Percentiles rank a stretch among this genome's conserved stretches.
Evolutionary conservation across 2,797 vertebrate species (phyloP).

Genomic region (Characodon lateralis): DNA sequence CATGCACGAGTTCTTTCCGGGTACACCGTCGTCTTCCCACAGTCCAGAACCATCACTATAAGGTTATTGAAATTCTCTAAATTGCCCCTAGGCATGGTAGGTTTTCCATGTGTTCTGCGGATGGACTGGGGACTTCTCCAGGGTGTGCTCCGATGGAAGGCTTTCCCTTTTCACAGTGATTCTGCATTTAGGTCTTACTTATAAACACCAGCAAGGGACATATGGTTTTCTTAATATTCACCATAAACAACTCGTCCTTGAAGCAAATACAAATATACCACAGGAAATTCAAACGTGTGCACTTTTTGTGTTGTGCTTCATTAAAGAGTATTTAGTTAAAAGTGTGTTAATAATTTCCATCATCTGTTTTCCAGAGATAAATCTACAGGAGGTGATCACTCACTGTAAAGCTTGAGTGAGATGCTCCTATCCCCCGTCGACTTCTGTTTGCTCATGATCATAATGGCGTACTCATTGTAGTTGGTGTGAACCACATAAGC

Average conservation of each 20-base stretch:
- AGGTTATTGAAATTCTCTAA: no score
- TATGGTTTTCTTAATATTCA: background rate
- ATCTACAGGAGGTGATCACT: slow-evolving; percentile 30
- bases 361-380: background rate
- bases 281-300: background rate
- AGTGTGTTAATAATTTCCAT: background rate
- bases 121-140: background rate
- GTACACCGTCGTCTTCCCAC: no score
- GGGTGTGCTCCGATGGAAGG: background rate
- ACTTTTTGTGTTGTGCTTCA: background rate
- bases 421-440: slow-evolving; percentile 59
- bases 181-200: background rate
- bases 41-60: no score
- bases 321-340: background rate
- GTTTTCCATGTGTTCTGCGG: no score
- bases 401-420: slow-evolving; percentile 88
- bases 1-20: background rate
- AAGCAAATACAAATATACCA: background rate
- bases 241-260: background rate
- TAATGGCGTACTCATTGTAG: slow-evolving; percentile 88
- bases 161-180: background rate
- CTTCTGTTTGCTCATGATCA: slow-evolving; percentile 82
- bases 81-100: no score
- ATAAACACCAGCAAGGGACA: background rate
- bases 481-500: slow-evolving; percentile 89